phyloP scores from a whole-genome alignment of 2,888 invertebrate species.

The Amorpha juglandis region DNA sequence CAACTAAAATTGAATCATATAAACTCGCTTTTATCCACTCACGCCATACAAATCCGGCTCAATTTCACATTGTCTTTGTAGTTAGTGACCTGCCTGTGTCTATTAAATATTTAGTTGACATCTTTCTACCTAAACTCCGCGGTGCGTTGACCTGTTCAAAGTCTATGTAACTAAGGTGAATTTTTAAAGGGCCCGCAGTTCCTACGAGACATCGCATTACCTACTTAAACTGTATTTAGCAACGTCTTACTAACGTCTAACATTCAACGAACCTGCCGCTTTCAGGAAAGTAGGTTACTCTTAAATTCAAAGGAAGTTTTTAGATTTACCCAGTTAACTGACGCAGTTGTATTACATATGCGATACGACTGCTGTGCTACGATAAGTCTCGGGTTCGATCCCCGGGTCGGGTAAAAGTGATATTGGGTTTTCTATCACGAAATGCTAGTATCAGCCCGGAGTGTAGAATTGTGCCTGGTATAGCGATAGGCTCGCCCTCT shows the following conservation, averaged over 20 bases:
- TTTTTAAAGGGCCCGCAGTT: conserved; percentile 27
- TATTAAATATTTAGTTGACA: background rate
- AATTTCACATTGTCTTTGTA: background rate
- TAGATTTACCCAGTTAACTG: background rate
- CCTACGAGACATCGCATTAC: background rate
- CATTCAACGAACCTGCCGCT: background rate
- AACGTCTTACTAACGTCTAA: conserved; percentile 15
- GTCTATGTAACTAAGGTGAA: conserved; percentile 1
- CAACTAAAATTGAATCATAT: no score
- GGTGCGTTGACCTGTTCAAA: conserved; percentile 3
- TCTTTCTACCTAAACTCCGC: background rate
- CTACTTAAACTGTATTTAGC: conserved; percentile 1
- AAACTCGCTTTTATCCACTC: no score
- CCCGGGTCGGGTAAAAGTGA: no score
- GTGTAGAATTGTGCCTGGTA: no score
- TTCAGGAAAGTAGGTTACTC: conserved; percentile 3
- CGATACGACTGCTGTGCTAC: no score
- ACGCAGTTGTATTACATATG: no score
- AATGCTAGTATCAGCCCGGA: no score
- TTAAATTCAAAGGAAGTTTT: background rate
- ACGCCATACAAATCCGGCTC: background rate
- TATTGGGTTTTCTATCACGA: no score
- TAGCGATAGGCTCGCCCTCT: no score
- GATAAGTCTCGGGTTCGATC: no score
- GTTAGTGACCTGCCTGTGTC: background rate